Evolutionary conservation across 2,888 invertebrate genomes (phyloP).

Genomic region (Zaprionus lineosus): DNA sequence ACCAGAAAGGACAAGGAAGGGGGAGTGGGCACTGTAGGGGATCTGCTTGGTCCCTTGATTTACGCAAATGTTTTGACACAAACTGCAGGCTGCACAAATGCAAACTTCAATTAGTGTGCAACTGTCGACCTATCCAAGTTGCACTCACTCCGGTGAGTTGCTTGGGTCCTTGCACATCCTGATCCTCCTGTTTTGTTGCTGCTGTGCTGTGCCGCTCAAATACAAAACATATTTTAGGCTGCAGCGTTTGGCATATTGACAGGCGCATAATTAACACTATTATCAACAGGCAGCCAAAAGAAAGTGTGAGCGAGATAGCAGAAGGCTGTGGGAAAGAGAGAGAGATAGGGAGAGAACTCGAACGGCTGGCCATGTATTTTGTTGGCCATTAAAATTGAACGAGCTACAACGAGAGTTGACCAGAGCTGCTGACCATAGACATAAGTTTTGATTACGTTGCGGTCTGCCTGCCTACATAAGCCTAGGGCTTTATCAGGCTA

Average conservation of each 20-base stretch:
- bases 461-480: conserved; percentile 35
- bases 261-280: conserved; percentile 77
- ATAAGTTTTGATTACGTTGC: conserved; percentile 60
- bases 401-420: conserved; percentile 14
- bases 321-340: background rate
- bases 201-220: conserved; percentile 7
- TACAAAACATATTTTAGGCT: conserved; percentile 63
- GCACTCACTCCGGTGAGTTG: conserved; percentile 10
- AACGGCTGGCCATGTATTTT: conserved; percentile 22
- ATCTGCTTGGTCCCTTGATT: conserved; percentile 47
- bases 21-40: background rate
- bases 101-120: conserved; percentile 72
- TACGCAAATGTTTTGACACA: conserved; percentile 62
- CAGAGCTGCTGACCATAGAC: conserved; percentile 36
- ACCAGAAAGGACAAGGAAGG: background rate
- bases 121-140: too few relatives aligned
- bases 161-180: conserved; percentile 7
- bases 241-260: conserved; percentile 71
- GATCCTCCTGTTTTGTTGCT: conserved; percentile 4
- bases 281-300: too few relatives aligned
- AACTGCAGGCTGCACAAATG: conserved; percentile 46
- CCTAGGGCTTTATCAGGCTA: conserved; percentile 39
- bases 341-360: background rate
- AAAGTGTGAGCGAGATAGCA: conserved; percentile 26
- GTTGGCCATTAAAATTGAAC: conserved; percentile 59